phyloP scores from a whole-genome alignment of 2,888 invertebrate genomes.

The Aproaerema taeniolella region DNA sequence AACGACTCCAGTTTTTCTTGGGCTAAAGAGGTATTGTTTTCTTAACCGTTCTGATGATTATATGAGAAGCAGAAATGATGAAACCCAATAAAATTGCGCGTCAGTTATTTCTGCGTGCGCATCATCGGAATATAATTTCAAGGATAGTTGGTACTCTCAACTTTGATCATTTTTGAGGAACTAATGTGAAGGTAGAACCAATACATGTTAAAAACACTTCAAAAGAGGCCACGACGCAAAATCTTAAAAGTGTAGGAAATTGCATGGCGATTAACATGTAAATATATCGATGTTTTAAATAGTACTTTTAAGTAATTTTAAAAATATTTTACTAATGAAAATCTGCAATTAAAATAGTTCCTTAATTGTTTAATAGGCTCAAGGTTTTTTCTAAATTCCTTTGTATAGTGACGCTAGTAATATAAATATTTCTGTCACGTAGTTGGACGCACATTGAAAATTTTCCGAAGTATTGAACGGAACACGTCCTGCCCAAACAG shows the following conservation, averaged over 20 bases:
- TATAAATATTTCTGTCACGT: not conserved
- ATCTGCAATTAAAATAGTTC: not conserved
- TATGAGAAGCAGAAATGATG: too few species aligned
- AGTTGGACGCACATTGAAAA: conserved; percentile 7
- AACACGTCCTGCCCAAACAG: conserved; percentile 5
- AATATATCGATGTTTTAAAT: too few species aligned
- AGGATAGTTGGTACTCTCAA: not conserved
- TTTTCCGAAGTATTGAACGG: conserved; percentile 7
- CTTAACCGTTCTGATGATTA: too few species aligned
- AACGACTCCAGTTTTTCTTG: too few species aligned
- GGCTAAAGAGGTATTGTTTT: too few species aligned
- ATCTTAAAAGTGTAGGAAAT: not conserved
- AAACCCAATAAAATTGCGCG: too few species aligned
- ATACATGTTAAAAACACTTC: not conserved
- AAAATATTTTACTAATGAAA: too few species aligned
- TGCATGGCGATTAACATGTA: too few species aligned
- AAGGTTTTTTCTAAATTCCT: not conserved
- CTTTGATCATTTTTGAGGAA: not conserved
- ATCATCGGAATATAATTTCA: not conserved
- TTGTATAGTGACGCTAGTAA: not conserved
- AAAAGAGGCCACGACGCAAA: conserved; percentile 7
- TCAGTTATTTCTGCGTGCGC: too few species aligned
- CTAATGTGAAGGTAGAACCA: not conserved
- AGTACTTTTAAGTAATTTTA: too few species aligned
- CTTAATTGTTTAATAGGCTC: not conserved